Base-by-base conservation (phyloP, 2,888 invertebrate species). In the Apamea anceps region DNA sequence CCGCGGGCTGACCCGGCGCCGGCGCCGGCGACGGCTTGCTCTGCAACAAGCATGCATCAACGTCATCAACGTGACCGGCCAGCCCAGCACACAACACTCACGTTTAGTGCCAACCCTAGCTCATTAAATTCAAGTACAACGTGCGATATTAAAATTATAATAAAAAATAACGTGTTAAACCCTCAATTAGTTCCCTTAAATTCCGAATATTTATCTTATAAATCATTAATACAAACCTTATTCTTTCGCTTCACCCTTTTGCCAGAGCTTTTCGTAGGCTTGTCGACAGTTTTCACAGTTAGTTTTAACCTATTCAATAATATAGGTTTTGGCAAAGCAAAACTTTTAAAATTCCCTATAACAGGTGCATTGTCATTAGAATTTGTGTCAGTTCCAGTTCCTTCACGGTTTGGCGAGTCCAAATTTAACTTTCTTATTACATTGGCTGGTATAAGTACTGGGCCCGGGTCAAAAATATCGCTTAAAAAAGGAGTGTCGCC, bases 261-360 rank as follows among this genome's bases (percentile, higher is more conserved):
- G 28, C 91, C 92, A 62, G 91, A 82, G 89, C 91, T 95, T 90
- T 93, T 94, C 70, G 87, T 75, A 82, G 81, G 91, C 87, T 94
- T 96, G 71, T 95, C 96, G 75, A 93, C 89, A 77, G 93, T 90
- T 93, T 96, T 96, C 71, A 96, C 93, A 8, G 95, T 90, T 85
- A 96, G 90, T 93, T 96, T 97, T 86, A 97, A 93, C 88, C 96
- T 95, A 93, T 96, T 97, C 85, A 97, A 91, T 87, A 97, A 88
- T 71, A 97, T 95, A 32, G 97, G 97, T 93, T 97, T 97, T 18
- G 97, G 97, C 70, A 96, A 90, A 45, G 97, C 97, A 83, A 97
- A 97, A 87, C 97, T 97, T 94, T 97, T 97, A 89, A 97, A 97
- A 89, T 95, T 96, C 37, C 96, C 97, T 91, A 97, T 95, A 65